phyloP scores from a whole-genome alignment of 2,113 vertebrate genomes.

The Rhea pennata region DNA sequence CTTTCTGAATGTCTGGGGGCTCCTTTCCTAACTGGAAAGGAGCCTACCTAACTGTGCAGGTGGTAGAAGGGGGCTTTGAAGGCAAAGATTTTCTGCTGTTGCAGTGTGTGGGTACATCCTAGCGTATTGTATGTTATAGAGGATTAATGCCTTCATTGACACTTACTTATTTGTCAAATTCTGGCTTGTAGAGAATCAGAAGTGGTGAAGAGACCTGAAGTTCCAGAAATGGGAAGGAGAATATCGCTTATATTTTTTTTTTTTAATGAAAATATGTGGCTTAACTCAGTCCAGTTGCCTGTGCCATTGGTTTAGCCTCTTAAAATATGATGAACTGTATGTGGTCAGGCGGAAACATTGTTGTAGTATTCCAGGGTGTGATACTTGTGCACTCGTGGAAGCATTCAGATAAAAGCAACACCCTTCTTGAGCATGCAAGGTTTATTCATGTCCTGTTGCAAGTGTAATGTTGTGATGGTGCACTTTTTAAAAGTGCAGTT shows the following conservation, averaged over 20 bases:
- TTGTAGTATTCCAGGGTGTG: too few species aligned
- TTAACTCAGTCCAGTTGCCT: background rate
- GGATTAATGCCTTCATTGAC: background rate
- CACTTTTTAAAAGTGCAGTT: background rate
- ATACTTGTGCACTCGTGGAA: background rate
- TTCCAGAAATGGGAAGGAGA: background rate
- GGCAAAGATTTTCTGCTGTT: rapidly evolving
- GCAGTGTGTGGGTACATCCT: background rate
- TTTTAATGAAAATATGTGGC: background rate
- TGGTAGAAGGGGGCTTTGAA: background rate
- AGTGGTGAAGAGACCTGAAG: background rate
- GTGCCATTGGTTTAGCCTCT: background rate
- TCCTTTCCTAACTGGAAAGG: background rate
- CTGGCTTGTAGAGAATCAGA: background rate
- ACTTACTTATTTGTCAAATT: background rate
- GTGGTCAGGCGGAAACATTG: background rate
- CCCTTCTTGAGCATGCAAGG: background rate
- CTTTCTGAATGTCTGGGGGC: background rate
- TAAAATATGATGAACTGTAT: rapidly evolving
- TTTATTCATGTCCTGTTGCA: background rate
- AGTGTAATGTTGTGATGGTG: rapidly evolving
- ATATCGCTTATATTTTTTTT: background rate
- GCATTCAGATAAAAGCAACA: rapidly evolving
- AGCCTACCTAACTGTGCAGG: background rate
- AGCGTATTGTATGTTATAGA: too few species aligned